Evolutionary conservation across 2,797 vertebrate species (phyloP).

Genomic region (Parotocinclus haroldoi): DNA sequence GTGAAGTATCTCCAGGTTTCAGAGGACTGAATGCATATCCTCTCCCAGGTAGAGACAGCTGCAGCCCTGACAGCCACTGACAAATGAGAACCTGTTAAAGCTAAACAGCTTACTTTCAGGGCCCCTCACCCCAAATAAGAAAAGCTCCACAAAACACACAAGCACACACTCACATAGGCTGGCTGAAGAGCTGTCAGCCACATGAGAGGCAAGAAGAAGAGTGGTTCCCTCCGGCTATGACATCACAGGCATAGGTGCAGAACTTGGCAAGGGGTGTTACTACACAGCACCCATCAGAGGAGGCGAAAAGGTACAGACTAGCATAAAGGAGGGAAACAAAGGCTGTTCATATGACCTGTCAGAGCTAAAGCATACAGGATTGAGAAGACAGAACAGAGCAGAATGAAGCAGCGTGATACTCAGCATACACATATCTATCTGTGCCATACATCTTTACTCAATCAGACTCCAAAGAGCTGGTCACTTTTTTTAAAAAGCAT

Average conservation of each 20-base stretch:
- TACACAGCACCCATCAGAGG: constrained; percentile 41
- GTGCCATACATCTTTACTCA: too few relatives aligned
- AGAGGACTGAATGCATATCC: constrained; percentile 47
- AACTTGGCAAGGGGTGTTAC: constrained; percentile 37
- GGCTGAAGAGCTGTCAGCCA: constrained; percentile 49
- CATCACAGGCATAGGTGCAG: constrained; percentile 47
- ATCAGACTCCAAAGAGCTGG: too few relatives aligned
- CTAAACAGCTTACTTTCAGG: constrained; percentile 53
- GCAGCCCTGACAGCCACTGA: constrained; percentile 55
- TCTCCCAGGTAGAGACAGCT: constrained; percentile 56
- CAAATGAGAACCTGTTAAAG: constrained; percentile 59
- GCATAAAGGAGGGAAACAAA: neutral
- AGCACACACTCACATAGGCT: constrained; percentile 8
- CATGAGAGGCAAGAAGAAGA: constrained; percentile 45
- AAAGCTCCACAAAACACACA: constrained; percentile 38
- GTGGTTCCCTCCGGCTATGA: constrained; percentile 47
- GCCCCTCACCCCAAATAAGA: constrained; percentile 52
- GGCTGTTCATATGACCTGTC: constrained; percentile 28
- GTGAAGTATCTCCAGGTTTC: constrained; percentile 46
- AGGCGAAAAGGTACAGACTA: constrained; percentile 2
- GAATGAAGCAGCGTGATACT: neutral
- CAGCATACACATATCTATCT: too few relatives aligned
- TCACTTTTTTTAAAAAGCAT: too few relatives aligned
- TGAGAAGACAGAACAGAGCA: constrained; percentile 18
- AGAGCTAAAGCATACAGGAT: constrained; percentile 12